phyloP scores from a whole-genome alignment of 1,140 invertebrate species.

The Metopolophium dirhodum region DNA sequence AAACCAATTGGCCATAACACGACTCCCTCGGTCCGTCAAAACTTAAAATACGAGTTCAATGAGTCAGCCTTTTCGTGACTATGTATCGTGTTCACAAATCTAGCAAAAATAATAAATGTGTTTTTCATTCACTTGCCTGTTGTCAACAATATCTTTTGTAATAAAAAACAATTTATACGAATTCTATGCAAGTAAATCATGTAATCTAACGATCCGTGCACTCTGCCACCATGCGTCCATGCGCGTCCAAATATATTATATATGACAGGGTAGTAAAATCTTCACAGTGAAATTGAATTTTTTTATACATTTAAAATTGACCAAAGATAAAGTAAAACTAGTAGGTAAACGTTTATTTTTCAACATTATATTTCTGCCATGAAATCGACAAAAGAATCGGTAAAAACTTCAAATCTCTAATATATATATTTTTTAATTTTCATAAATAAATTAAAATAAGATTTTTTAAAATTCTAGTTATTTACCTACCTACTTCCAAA shows the following conservation, averaged over 20 bases:
- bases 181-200: slow-evolving; percentile 4
- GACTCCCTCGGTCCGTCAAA: not conserved
- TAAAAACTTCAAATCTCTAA: too few species aligned
- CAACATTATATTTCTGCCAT: not conserved
- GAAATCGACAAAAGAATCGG: too few species aligned
- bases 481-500: too few species aligned
- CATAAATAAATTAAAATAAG: not conserved
- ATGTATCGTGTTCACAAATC: slow-evolving; percentile 19
- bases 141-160: not conserved
- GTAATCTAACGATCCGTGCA: not conserved
- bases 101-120: slow-evolving; percentile 7
- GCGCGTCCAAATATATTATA: not conserved
- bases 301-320: not conserved
- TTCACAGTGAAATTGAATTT: not conserved
- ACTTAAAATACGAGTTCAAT: not conserved
- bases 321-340: not conserved
- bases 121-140: not conserved
- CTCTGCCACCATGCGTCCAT: not conserved
- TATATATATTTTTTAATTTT: not conserved
- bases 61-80: slow-evolving; percentile 49
- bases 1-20: slow-evolving; percentile 38
- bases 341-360: not conserved
- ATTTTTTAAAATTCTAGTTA: not conserved
- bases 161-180: not conserved
- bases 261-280: not conserved